Evolutionary conservation across 2,888 invertebrate genomes (phyloP).

Genomic region (Camptogramma bilineatum): DNA sequence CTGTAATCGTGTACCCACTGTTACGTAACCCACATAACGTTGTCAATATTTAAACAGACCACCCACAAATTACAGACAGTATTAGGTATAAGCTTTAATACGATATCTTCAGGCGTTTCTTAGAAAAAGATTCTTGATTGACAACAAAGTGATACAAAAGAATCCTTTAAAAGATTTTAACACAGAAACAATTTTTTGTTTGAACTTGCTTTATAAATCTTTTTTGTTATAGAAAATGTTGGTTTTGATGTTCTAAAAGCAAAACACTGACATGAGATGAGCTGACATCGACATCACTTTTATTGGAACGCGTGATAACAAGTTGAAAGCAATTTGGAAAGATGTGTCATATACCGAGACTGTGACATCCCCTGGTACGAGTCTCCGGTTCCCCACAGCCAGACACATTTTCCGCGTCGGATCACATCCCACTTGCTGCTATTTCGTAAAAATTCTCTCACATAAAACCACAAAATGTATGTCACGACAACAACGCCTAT

Average conservation of each 20-base stretch:
- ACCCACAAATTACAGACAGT: too few relatives aligned
- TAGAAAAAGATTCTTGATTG: too few relatives aligned
- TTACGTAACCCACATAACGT: too few relatives aligned
- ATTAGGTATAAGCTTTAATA: too few relatives aligned
- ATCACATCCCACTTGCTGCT: conserved; percentile 53
- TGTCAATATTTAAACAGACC: too few relatives aligned
- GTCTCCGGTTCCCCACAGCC: conserved; percentile 41
- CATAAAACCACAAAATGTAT: conserved; percentile 43
- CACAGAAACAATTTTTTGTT: too few relatives aligned
- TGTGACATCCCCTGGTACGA: conserved; percentile 33
- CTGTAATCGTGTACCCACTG: too few relatives aligned
- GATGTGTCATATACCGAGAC: conserved; percentile 39
- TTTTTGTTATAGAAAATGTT: not conserved
- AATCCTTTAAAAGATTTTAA: too few relatives aligned
- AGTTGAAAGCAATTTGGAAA: conserved; percentile 50
- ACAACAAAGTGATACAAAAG: too few relatives aligned
- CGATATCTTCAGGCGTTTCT: too few relatives aligned
- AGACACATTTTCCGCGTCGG: conserved; percentile 63
- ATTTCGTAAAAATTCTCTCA: conserved; percentile 47
- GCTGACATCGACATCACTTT: conserved; percentile 13
- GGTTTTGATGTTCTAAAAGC: not conserved
- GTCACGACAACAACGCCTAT: conserved; percentile 41
- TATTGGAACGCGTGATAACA: conserved; percentile 45
- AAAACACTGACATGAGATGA: not conserved
- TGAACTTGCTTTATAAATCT: too few relatives aligned